phyloP scores from a whole-genome alignment of 2,113 vertebrate species.

The Herpailurus yagouaroundi region DNA sequence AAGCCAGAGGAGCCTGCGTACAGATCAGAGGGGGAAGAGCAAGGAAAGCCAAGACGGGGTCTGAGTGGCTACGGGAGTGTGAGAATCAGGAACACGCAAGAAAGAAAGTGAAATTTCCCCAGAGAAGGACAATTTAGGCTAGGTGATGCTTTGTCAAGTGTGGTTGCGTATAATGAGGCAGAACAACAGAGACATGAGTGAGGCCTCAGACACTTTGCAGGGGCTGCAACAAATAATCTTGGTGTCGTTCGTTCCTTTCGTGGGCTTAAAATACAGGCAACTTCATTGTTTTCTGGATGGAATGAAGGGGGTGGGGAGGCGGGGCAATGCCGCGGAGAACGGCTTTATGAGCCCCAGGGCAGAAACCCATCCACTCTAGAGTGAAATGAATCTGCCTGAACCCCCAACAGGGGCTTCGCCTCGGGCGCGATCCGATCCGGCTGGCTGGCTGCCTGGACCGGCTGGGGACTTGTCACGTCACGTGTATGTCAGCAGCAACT shows the following conservation, averaged over 20 bases:
- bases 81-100: neutral
- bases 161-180: neutral
- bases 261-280: neutral
- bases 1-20: neutral
- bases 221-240: neutral
- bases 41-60: neutral
- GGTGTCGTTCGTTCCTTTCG: neutral
- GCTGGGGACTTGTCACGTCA: neutral
- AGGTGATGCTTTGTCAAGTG: neutral
- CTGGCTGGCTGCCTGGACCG: neutral
- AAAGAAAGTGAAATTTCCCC: neutral
- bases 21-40: neutral
- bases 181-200: neutral
- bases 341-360: neutral
- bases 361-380: neutral
- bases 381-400: neutral
- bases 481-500: neutral
- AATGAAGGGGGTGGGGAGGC: neutral
- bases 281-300: neutral
- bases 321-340: neutral
- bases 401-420: neutral
- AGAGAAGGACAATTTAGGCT: neutral
- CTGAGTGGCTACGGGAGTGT: neutral
- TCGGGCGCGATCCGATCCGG: fast-evolving
- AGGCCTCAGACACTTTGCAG: neutral